Conservation (phyloP, 2,888 invertebrate genomes). For the Exocentrus adspersus region DNA sequence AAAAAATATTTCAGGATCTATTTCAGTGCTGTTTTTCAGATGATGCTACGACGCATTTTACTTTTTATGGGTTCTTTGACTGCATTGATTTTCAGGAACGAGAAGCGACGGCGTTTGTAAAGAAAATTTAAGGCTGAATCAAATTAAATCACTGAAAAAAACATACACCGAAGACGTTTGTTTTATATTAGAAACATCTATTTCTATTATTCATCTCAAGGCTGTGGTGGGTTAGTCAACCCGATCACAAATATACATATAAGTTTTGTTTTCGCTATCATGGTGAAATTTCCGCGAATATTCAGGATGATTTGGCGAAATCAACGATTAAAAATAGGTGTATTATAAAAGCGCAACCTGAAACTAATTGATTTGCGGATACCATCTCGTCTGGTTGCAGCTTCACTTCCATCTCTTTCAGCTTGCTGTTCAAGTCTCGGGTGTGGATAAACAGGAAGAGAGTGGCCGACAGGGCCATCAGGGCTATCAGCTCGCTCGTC, state of each 20-base stretch:
- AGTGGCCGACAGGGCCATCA: conserved; percentile 84
- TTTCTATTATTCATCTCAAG: neutral
- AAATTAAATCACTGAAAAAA: too few relatives aligned
- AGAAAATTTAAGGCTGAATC: too few relatives aligned
- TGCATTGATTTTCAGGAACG: neutral
- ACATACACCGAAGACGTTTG: too few relatives aligned
- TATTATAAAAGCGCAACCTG: conserved; percentile 61
- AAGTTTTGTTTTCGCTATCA: neutral
- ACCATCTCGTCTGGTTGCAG: conserved; percentile 72
- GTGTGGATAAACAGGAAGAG: conserved; percentile 88
- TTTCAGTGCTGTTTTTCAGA: too few relatives aligned
- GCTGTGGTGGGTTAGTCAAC: neutral
- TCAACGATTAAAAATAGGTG: too few relatives aligned
- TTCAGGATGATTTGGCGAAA: too few relatives aligned
- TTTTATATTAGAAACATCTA: neutral
- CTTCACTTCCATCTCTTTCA: conserved; percentile 82
- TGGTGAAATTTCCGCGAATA: too few relatives aligned
- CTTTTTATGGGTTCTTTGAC: conserved; percentile 4
- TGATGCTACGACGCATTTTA: neutral
- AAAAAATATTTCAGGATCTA: too few relatives aligned
- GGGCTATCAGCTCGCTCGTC: conserved; percentile 84
- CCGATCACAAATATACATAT: neutral
- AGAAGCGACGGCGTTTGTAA: neutral
- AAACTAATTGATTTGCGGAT: conserved; percentile 65
- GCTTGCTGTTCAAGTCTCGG: conserved; percentile 80